Conservation (phyloP, 2,113 vertebrate genomes). For the Mus pahari region DNA sequence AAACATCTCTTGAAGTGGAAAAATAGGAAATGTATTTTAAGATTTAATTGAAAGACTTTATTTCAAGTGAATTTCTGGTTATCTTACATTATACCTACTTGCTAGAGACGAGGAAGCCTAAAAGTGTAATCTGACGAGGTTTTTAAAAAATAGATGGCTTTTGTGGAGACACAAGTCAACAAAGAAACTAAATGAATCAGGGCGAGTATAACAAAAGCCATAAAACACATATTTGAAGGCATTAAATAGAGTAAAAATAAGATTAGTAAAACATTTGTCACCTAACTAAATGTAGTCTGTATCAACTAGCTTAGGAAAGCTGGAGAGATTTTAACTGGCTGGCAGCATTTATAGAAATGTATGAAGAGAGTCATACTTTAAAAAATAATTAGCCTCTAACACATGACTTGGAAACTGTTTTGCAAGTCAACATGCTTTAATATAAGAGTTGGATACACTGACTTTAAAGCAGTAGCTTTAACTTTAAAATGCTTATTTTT, state of each 20-base stretch:
- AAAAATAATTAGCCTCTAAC: constrained; percentile 18
- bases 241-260: constrained; percentile 78
- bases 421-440: not conserved
- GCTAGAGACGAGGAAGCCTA: constrained; percentile 16
- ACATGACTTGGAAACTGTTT: not conserved
- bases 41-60: not conserved
- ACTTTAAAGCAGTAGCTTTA: constrained; percentile 33
- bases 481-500: constrained; percentile 39
- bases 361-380: not conserved
- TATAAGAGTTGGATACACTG: constrained; percentile 29
- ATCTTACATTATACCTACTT: constrained; percentile 48
- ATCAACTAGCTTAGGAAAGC: constrained; percentile 50
- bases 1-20: not conserved
- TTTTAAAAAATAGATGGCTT: constrained; percentile 64
- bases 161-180: constrained; percentile 58
- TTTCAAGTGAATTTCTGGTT: constrained; percentile 19
- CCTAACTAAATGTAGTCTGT: constrained; percentile 70
- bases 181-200: constrained; percentile 59
- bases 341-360: constrained; percentile 67
- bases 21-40: constrained; percentile 18
- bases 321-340: constrained; percentile 58
- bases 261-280: constrained; percentile 74
- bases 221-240: constrained; percentile 44
- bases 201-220: constrained; percentile 55
- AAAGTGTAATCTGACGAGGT: constrained; percentile 22